Percentiles rank a stretch among this genome's conserved stretches.
These are phyloP conservation scores for Erythrocercus mccallii DNA, from an alignment of 2,113 vertebrate genomes.

Conservation along the genomic window DNA sequence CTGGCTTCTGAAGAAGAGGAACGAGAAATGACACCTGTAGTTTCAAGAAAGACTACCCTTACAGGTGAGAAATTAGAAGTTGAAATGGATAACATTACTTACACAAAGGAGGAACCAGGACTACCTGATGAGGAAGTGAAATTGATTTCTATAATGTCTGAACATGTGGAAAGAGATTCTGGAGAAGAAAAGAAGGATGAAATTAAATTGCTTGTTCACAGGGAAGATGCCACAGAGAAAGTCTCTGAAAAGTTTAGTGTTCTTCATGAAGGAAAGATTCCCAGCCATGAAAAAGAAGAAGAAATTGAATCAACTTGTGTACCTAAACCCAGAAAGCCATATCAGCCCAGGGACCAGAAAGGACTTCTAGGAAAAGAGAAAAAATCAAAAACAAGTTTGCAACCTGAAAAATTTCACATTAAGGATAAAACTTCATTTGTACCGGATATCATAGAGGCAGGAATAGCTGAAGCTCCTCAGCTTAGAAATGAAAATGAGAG, in stretches of 20 bases:
- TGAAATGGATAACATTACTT: not conserved
- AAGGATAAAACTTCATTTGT: not conserved
- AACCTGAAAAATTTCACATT: not conserved
- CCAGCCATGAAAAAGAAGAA: not conserved
- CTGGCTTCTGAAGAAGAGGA: slow-evolving; percentile 18
- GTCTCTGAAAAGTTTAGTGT: not conserved
- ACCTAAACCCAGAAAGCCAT: not conserved
- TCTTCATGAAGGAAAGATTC: not conserved
- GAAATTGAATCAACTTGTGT: not conserved
- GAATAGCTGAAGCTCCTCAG: not conserved
- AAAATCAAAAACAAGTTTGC: not conserved
- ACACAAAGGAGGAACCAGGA: not conserved
- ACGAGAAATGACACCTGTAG: not conserved
- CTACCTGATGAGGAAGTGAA: not conserved
- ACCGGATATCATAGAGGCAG: not conserved
- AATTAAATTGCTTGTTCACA: not conserved
- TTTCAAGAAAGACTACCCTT: not conserved
- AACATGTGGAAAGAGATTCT: not conserved
- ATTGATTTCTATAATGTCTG: not conserved
- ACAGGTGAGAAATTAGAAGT: not conserved
- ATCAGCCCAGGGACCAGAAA: not conserved
- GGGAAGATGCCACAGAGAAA: not conserved
- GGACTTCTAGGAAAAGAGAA: not conserved
- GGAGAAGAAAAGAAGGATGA: not conserved
- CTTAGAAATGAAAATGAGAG: not conserved